Evolutionary conservation across 2,113 vertebrate species (phyloP), one percentile per base, ranked within the genome.

Genomic region (Orientallactaga bullata): DNA sequence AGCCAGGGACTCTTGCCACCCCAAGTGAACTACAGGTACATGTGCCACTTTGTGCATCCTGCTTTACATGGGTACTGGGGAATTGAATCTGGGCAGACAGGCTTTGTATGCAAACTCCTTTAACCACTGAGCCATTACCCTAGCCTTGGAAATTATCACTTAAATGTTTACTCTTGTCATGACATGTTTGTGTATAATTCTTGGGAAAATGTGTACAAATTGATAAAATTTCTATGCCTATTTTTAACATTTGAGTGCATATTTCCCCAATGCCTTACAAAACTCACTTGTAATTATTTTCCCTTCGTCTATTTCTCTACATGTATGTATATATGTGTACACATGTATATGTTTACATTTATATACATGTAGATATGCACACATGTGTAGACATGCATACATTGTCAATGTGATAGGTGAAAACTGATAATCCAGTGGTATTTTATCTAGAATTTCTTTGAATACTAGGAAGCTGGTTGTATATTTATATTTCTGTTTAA

Each of bases 401-500:
- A n/a, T 73, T 76, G 76, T 2, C 13, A 63, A 8, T 79, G 61
- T 79, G 9, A 51, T 80, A 66, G 23, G 26, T 15, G 58, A 85
- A 73, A 89, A 77, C 28, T n/a, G 18, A 61, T 81, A 73, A 68
- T 63, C 24, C 13, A 37, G 28, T 42, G 51, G 0, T 55, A 23
- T 42, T 89, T 85, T 84, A 78, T 73, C 16, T 73, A 39, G 26
- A 74, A 79, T 79, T 74, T 90, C 42, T 84, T 65, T 84, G 72
- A 74, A 69, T 47, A 26, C 18, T 79, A 61, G 66, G 28, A 83
- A 82, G 17, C 61, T 73, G 35, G 68, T 58, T 89, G 18, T 58
- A 84, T 82, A 37, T 72, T 65, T 90, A 30, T 55, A 26, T 80
- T 77, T 91, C 26, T 69, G 28, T 51, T 73, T 88, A 26, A 24